Evolutionary conservation across 2,113 vertebrate species (phyloP).

Genomic region (Notothenia coriiceps): DNA sequence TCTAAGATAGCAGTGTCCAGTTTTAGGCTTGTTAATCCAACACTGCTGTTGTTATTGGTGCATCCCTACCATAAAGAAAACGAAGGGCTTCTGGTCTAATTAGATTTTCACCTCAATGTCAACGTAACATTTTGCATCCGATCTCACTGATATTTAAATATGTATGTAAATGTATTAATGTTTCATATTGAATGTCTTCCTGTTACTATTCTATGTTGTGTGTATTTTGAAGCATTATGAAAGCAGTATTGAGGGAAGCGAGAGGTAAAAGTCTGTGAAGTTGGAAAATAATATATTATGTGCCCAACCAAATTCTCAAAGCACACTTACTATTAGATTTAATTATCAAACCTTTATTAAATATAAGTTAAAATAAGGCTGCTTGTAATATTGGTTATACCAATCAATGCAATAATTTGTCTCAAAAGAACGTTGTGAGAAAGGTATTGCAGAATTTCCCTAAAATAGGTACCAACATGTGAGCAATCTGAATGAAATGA

Average conservation of each 20-base stretch:
- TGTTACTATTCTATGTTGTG: constrained; percentile 50
- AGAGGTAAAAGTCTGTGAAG: constrained; percentile 24
- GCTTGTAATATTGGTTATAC: constrained; percentile 13
- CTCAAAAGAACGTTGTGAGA: constrained; percentile 3
- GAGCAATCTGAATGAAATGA: constrained; percentile 13
- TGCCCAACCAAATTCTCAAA: constrained; percentile 22
- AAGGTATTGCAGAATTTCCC: not conserved
- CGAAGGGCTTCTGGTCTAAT: constrained; percentile 57
- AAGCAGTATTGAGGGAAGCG: constrained; percentile 14
- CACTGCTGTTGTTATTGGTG: constrained; percentile 48
- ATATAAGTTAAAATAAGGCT: constrained; percentile 7
- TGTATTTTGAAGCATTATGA: constrained; percentile 53
- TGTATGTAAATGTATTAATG: constrained; percentile 71
- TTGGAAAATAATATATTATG: not conserved
- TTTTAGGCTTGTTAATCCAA: not conserved
- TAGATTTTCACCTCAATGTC: constrained; percentile 39
- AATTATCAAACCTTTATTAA: not conserved
- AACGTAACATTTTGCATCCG: constrained; percentile 43
- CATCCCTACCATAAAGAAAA: constrained; percentile 18
- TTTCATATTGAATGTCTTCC: constrained; percentile 76
- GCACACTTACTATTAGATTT: constrained; percentile 25
- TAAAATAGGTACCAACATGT: constrained; percentile 10
- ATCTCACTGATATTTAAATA: constrained; percentile 56
- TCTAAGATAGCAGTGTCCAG: not conserved
- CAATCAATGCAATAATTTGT: constrained; percentile 18